phyloP scores from a whole-genome alignment of 2,113 vertebrate species.

The Rynchops niger region DNA sequence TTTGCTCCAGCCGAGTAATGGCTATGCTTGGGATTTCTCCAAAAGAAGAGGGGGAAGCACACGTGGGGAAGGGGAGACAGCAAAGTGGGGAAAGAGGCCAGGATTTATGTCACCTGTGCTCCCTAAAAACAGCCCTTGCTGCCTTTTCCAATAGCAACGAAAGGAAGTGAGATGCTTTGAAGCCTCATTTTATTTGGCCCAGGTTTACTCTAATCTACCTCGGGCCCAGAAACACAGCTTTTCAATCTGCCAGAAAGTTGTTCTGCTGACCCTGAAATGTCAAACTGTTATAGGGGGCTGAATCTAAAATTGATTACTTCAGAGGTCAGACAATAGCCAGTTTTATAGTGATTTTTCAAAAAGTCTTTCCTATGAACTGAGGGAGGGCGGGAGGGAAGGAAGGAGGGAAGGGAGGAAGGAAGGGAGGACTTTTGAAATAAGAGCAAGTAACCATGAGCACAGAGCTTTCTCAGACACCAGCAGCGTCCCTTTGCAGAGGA shows the following conservation, averaged over 20 bases:
- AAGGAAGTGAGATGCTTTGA: constrained; percentile 44
- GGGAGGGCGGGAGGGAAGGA: too few relatives aligned
- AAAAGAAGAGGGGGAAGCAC: neutral
- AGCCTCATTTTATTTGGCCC: constrained; percentile 59
- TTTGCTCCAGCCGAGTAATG: neutral
- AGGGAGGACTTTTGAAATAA: neutral
- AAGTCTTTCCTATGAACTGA: neutral
- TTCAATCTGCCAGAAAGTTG: constrained; percentile 67
- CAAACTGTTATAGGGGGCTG: constrained; percentile 55
- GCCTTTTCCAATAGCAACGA: neutral
- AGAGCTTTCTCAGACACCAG: neutral
- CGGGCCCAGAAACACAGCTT: constrained; percentile 43
- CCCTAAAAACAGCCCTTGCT: neutral
- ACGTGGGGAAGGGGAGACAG: neutral
- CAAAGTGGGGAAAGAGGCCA: neutral
- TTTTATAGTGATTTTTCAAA: neutral
- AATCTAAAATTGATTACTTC: constrained; percentile 70
- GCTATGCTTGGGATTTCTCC: neutral
- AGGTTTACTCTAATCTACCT: constrained; percentile 56
- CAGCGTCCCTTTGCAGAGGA: neutral
- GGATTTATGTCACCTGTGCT: neutral
- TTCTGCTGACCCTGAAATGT: constrained; percentile 72
- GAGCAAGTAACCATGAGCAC: neutral
- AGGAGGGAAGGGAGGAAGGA: neutral
- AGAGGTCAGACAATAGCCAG: constrained; percentile 57